A percentile compares a stretch with the other conserved stretches of the same genome.
Conservation (phyloP, 1,140 invertebrate genomes). For the Antheraea pernyi region DNA sequence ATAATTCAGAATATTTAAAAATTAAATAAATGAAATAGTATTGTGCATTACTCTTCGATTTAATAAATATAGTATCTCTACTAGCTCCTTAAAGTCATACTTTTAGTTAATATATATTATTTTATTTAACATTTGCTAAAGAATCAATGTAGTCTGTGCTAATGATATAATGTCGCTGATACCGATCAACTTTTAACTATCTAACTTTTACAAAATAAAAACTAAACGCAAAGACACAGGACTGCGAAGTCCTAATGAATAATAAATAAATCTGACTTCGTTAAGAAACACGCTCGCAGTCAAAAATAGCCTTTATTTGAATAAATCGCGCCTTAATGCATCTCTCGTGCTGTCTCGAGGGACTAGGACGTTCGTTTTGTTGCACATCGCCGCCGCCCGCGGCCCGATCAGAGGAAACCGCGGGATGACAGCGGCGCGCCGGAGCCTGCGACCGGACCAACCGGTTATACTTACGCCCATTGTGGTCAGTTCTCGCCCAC, state of each 20-base stretch:
- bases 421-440: constrained; percentile 54
- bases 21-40: no score
- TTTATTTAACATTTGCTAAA: no score
- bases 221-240: background rate
- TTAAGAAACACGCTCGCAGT: background rate
- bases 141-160: no score
- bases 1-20: no score
- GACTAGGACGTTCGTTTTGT: constrained; percentile 4
- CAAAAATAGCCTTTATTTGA: background rate
- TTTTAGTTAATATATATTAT: no score
- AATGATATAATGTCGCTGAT: no score
- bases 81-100: no score
- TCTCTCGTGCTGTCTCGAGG: constrained; percentile 9
- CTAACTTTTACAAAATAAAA: background rate
- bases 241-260: background rate
- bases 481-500: constrained; percentile 62
- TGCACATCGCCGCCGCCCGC: constrained; percentile 3
- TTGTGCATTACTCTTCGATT: no score
- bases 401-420: constrained; percentile 63
- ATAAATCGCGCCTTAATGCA: constrained; percentile 18
- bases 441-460: constrained; percentile 46
- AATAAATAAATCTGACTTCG: background rate
- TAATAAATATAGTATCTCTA: no score
- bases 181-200: no score
- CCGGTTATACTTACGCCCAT: constrained; percentile 69